Base-by-base conservation (phyloP, 2,888 invertebrate genomes). In the Bembecia ichneumoniformis region DNA sequence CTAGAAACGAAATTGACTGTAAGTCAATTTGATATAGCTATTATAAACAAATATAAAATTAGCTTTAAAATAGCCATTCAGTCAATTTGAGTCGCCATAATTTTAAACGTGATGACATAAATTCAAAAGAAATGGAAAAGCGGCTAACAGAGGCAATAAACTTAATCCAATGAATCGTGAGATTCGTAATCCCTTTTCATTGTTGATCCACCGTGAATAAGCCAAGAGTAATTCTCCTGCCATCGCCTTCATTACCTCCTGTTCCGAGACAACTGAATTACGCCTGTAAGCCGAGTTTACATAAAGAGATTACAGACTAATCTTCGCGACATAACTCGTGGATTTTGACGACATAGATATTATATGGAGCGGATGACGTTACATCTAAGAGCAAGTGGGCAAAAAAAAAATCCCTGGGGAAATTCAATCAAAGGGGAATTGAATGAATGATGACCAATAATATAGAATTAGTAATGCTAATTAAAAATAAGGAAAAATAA, bases 241-340 rank as follows among this genome's bases (percentile, higher is more conserved):
- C 48, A 36, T 43, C 45, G 46, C 50, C 13, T 36, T 49, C 46
- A 44, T 51, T 49, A 51, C 49, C 45, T 47, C 47, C 40, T 43
- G 46, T 40, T 16, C 43, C 43, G 47, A 40, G 52, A 35, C 50
- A 50, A 49, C 47, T 49, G 55, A 57, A 58, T 58, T 58, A 58
- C 48, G 44, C 11, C 15, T 43, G 44, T 60, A 56, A 60, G 53
- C 58, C 55, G 49, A 46, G 55, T 56, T 56, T 55, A 55, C 54
- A 57, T 57, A 55, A 57, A 55, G 51, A 56, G 51, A 55, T 56
- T 53, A 48, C 40, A 10, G 40, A n/a, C 13, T 40, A 40, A 40
- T 40, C 40, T 40, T 40, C 14, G 40, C 14, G 40, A 40, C 40
- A 40, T 40, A 40, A 40, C 14, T 40, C 40, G 40, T 14, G n/a